Base-by-base conservation (phyloP, 1,140 invertebrate species). In the Drosophila malerkotliana region DNA sequence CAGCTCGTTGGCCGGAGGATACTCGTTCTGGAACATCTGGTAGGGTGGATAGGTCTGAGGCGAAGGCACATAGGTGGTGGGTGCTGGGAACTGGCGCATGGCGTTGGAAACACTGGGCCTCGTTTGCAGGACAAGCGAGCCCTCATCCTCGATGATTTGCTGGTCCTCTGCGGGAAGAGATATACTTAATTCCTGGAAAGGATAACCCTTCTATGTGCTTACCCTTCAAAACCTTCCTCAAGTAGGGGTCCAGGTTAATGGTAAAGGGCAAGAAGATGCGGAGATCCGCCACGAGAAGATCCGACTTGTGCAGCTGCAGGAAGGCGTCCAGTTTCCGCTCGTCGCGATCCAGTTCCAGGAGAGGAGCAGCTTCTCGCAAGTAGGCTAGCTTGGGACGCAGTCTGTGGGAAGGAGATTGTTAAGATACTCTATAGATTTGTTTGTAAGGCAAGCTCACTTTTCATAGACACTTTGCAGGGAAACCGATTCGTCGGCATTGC, bases 241-340 rank as follows among this genome's bases (percentile, higher is more conserved):
- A 95, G 88, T 98, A 99, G 0, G 98, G 98, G 93, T 99, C 98
- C 14, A 99, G 92, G 92, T 99, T 99, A 61, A 99, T 99, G 10
- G 98, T 99, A 88, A 99, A 99, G 0, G 98, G 98, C 51, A 99
- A 92, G 90, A 99, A 99, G 77, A 98, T 96, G 90, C 98, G 98
- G 82, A 99, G 94, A 91, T 99, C 98, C 55, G 95, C 96, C 7
- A 97, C 94, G 5, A 96, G 93, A 34, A 97, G 92, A 91, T 96
- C 95, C 0, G 95, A 94, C 71, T 96, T 95, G 92, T 98, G 97
- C 87, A 97, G 96, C 37, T 96, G 95, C 9, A 99, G 92, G 92
- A 99, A 98, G 48, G 97, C 96, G 80, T 99, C 98, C 69, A 99
- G 93, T 92, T 99, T 99, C 21, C 97, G 95, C 81, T 98, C 97